Evolutionary conservation across 2,113 vertebrate genomes (phyloP).

Genomic region (Gorilla gorilla): DNA sequence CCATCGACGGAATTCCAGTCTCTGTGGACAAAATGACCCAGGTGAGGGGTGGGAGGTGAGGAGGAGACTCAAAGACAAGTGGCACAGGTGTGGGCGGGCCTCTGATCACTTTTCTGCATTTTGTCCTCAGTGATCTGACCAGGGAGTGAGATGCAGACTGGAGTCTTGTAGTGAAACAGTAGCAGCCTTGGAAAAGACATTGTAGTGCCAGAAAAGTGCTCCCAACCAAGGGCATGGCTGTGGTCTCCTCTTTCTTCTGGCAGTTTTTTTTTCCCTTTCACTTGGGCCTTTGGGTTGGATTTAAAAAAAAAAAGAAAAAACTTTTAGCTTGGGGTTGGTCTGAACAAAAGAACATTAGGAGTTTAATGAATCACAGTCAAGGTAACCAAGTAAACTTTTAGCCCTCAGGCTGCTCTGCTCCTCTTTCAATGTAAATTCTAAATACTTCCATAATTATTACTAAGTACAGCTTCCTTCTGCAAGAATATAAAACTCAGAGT

Average conservation of each 20-base stretch:
- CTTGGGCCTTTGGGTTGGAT: neutral
- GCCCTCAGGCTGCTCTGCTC: neutral
- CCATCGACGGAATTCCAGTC: slow-evolving; percentile 98
- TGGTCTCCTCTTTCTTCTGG: neutral
- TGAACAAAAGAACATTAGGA: neutral
- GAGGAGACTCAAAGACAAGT: neutral
- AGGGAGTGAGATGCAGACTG: neutral
- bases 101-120: neutral
- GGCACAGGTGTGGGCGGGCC: neutral
- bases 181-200: neutral
- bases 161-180: neutral
- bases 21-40: slow-evolving; percentile 99
- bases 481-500: neutral
- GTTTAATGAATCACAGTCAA: neutral
- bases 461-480: neutral
- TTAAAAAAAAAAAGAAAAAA: neutral
- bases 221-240: neutral
- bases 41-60: slow-evolving; percentile 83
- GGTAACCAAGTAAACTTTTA: neutral
- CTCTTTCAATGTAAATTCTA: neutral
- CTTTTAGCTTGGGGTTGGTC: neutral
- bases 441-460: neutral
- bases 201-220: neutral
- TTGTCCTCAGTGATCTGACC: neutral
- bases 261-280: neutral